Conservation (phyloP, 1,140 invertebrate species). For the Polypedilum pembai region DNA sequence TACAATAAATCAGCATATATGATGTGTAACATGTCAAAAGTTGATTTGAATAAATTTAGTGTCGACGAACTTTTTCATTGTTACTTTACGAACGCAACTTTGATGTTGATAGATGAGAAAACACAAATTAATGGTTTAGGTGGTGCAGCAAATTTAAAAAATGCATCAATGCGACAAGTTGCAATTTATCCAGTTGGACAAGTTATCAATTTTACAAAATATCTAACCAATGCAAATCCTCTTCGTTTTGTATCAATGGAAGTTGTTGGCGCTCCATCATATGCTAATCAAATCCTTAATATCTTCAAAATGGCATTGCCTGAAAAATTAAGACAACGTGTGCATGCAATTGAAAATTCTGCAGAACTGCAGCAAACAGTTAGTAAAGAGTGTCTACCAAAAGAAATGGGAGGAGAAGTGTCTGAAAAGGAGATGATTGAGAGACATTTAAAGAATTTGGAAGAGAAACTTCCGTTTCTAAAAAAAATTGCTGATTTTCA, state of each 20-base stretch:
- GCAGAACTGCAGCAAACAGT: background rate
- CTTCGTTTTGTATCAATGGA: background rate
- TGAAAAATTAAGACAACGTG: background rate
- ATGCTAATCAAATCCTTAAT: background rate
- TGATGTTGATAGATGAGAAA: background rate
- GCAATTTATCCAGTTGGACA: background rate
- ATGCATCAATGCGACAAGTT: background rate
- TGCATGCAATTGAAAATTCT: background rate
- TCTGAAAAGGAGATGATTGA: background rate
- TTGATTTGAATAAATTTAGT: background rate
- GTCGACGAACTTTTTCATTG: background rate
- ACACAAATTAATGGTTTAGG: background rate
- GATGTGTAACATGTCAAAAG: background rate
- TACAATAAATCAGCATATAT: background rate
- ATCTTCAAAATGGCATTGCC: background rate
- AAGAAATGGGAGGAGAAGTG: background rate
- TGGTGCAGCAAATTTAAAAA: background rate
- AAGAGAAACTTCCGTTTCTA: background rate
- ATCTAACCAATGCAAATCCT: background rate
- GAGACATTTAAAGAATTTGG: background rate
- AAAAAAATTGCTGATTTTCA: background rate
- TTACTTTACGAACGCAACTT: background rate
- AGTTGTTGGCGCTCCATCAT: background rate
- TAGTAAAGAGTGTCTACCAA: background rate
- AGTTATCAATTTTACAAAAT: background rate